Percentiles rank a stretch among this genome's conserved stretches.
These are phyloP conservation scores for Pipistrellus pygmaeus DNA, from an alignment of 2,797 vertebrate species.

Conservation along the genomic window DNA sequence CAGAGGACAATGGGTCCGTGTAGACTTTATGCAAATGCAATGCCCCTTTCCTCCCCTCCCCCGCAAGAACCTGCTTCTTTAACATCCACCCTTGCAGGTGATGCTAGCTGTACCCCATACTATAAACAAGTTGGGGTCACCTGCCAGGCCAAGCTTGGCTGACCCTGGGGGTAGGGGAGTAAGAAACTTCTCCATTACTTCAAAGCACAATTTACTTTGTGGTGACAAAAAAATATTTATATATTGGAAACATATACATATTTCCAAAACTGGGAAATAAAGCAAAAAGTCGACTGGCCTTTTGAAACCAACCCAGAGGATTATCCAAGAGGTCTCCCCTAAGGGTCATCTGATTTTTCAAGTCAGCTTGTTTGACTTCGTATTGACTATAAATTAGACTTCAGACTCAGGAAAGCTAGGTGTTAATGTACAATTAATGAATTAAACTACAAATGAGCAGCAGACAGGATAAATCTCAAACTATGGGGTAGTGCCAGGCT, in stretches of 20 bases:
- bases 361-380: not conserved
- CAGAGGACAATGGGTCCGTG: not conserved
- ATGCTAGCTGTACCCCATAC: not conserved
- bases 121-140: constrained; percentile 8
- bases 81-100: constrained; percentile 2
- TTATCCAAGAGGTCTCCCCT: not conserved
- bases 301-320: not conserved
- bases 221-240: not conserved
- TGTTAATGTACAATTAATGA: not conserved
- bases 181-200: not conserved
- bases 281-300: not conserved
- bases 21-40: constrained; percentile 56
- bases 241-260: not conserved
- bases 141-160: not conserved
- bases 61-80: not conserved
- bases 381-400: rapidly evolving
- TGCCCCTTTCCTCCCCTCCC: not conserved
- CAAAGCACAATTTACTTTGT: not conserved
- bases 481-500: rapidly evolving
- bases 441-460: not conserved
- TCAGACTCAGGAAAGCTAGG: not conserved
- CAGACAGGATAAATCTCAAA: no score
- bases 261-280: not conserved
- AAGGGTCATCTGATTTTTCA: not conserved
- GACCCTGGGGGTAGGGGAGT: rapidly evolving